These are phyloP conservation scores for Notamacropus eugenii DNA, from an alignment of 2,797 vertebrate genomes.

Conservation along the genomic window DNA sequence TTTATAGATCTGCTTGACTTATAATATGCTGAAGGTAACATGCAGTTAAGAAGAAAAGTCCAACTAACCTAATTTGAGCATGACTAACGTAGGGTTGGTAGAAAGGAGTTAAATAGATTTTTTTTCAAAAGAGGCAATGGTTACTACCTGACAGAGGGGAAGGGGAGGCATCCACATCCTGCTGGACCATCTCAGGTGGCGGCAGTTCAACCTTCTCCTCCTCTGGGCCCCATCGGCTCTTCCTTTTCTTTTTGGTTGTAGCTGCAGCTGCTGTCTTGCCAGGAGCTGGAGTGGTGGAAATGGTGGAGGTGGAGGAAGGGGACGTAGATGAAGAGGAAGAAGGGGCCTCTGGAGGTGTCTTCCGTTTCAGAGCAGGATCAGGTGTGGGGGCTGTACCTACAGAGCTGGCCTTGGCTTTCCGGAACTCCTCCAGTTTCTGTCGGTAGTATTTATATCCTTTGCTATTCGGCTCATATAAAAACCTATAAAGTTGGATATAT, in stretches of 20 bases:
- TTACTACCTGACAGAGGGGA: conserved; percentile 84
- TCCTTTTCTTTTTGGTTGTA: conserved; percentile 92
- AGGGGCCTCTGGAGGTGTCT: conserved; percentile 75
- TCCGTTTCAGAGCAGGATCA: conserved; percentile 73
- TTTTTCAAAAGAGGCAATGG: neutral
- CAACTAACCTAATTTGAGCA: neutral
- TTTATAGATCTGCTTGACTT: neutral
- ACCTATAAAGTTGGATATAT: conserved; percentile 84
- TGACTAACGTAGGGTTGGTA: neutral
- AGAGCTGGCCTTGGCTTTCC: conserved; percentile 80
- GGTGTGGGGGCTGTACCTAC: conserved; percentile 40
- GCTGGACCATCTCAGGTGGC: conserved; percentile 81
- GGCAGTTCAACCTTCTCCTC: conserved; percentile 95
- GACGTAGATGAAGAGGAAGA: conserved; percentile 14
- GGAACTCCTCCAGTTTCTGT: conserved; percentile 92
- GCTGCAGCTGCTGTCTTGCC: conserved; percentile 45
- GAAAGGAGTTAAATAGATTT: neutral
- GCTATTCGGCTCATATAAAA: conserved; percentile 93
- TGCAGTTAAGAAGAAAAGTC: neutral
- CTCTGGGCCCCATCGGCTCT: conserved; percentile 97
- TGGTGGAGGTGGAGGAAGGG: conserved; percentile 35
- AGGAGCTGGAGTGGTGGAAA: neutral
- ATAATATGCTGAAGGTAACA: neutral
- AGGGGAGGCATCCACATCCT: conserved; percentile 78
- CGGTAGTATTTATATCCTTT: conserved; percentile 92